Evolutionary conservation across 2,113 vertebrate genomes (phyloP).

Genomic region (Casuarius casuarius): DNA sequence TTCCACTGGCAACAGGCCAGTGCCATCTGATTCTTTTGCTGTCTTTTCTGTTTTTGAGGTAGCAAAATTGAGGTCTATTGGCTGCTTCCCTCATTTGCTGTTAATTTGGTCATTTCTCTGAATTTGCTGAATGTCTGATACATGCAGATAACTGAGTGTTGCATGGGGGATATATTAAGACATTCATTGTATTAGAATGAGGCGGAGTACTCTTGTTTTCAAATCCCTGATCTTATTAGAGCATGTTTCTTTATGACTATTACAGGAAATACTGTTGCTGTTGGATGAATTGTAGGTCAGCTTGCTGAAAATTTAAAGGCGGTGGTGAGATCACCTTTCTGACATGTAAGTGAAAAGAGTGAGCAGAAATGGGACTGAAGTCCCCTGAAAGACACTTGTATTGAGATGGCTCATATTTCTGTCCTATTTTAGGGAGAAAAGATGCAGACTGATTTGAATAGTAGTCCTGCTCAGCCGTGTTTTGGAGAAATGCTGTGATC

Average conservation of each 20-base stretch:
- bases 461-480: neutral
- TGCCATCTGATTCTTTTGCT: no score
- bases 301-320: neutral
- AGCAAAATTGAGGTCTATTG: no score
- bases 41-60: no score
- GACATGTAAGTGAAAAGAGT: neutral
- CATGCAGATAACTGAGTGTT: no score
- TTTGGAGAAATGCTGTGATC: neutral
- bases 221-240: neutral
- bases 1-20: no score
- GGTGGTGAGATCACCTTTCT: neutral
- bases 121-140: no score
- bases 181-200: no score
- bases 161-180: no score
- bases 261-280: neutral
- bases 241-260: neutral
- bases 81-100: no score
- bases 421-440: neutral
- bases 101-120: no score
- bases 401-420: neutral
- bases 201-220: neutral
- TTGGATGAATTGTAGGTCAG: neutral
- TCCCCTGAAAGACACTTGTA: neutral
- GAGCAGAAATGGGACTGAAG: no score
- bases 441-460: neutral